Evolutionary conservation across 2,797 vertebrate genomes (phyloP).

Genomic region (Falco columbarius): DNA sequence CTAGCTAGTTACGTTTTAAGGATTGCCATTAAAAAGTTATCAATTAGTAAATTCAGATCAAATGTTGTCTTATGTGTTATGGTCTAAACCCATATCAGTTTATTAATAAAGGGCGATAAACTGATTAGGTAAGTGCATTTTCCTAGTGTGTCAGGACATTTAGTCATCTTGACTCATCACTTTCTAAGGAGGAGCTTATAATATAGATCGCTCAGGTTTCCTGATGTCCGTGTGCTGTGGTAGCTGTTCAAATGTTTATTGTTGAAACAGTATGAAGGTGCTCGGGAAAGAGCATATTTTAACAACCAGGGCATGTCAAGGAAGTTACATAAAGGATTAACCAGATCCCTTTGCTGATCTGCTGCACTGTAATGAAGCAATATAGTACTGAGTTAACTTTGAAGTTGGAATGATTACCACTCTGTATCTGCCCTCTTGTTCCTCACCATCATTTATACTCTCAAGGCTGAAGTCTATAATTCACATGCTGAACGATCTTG

Average conservation of each 20-base stretch:
- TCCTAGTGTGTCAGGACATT: background rate
- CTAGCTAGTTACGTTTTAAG: background rate
- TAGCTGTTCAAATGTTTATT: constrained; percentile 40
- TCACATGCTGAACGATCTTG: constrained; percentile 15
- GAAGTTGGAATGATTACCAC: constrained; percentile 46
- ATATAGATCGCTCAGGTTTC: background rate
- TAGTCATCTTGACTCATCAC: background rate
- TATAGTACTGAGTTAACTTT: constrained; percentile 32
- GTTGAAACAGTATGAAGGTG: background rate
- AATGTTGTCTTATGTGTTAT: background rate
- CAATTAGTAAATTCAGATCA: background rate
- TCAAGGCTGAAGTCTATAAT: constrained; percentile 59
- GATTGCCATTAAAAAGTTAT: background rate
- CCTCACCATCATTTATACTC: constrained; percentile 42
- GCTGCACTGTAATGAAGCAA: constrained; percentile 1
- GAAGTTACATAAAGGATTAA: constrained; percentile 42
- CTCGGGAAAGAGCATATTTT: background rate
- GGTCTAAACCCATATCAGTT: background rate
- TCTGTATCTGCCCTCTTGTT: constrained; percentile 38
- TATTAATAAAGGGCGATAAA: background rate
- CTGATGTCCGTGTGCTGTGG: background rate
- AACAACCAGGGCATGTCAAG: constrained; percentile 27
- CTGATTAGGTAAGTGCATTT: background rate
- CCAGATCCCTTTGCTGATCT: constrained; percentile 34
- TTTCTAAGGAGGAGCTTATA: background rate